Base-by-base conservation (phyloP, 2,113 vertebrate genomes). In the Garra rufa region DNA sequence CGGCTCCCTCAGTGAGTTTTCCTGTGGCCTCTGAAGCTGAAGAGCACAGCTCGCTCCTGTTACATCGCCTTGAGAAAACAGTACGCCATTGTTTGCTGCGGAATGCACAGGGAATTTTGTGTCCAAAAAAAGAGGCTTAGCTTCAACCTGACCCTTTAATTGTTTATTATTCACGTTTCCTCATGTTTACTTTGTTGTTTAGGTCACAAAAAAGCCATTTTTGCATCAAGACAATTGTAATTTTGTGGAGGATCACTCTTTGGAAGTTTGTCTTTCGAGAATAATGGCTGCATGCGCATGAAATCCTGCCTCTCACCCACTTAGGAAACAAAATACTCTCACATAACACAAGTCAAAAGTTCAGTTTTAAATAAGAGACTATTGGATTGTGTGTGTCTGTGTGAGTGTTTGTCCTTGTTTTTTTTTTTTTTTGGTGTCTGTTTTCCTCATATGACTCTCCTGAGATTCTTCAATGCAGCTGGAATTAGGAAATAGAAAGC, bases 61-160 rank as follows among this genome's bases (percentile, higher is more conserved):
- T 86, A 81, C 83, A 88, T 63, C 5, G 81, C 83, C 73, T 67
- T 6, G 46, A 85, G 84, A 81, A 89, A 87, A 90, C 89, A 90
- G 63, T 89, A 78, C 19, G 71, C 86, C 81, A 88, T 90, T 90
- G 89, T 90, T 88, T 77, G 85, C 82, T 82, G n/a, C 26, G 87
- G 88, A 89, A 88, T 89, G 87, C 59, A 59, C 82, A 44, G 59
- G 82, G 80, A 83, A 84, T 82, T 85, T 81, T 80, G 63, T 87
- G 87, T 73, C 76, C 78, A 67, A 86, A 87, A 86, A 87, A 87
- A 88, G 43, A 81, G 75, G 73, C 86, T 87, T 61, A 61, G 75
- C 83, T 82, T 83, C 34, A 67, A 46, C 65, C 69, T 84, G 76
- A 84, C 78, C 82, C 80, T 82, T 55, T 78, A n/a, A 57, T 83